Evolutionary conservation across 2,888 invertebrate genomes (phyloP).

Genomic region (Machimus rusticus): DNA sequence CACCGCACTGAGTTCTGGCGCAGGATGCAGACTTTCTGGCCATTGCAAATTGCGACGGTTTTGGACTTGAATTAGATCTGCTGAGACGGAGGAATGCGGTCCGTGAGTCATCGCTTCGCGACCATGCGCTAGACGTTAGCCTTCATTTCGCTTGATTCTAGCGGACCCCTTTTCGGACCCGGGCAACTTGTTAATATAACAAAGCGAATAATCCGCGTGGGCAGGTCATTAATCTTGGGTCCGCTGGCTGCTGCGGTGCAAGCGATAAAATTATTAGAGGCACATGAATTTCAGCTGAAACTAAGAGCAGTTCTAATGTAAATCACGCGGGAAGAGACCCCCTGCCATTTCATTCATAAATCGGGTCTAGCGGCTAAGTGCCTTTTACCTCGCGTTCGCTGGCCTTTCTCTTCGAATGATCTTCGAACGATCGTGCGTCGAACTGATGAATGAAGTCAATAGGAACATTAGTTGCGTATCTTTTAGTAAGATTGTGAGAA

Average conservation of each 20-base stretch:
- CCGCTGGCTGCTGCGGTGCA: not conserved
- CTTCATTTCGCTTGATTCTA: not conserved
- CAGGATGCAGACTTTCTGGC: not conserved
- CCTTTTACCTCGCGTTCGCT: not conserved
- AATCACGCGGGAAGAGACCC: constrained; percentile 10
- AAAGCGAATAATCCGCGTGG: constrained; percentile 34
- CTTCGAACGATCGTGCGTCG: not conserved
- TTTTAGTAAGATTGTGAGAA: not conserved
- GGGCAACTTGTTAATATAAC: constrained; percentile 22
- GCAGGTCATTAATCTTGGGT: constrained; percentile 32
- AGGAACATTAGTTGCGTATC: not conserved
- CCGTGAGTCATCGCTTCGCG: not conserved
- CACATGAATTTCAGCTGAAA: not conserved
- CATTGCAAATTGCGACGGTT: constrained; percentile 4
- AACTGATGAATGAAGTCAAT: not conserved
- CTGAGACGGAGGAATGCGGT: constrained; percentile 21
- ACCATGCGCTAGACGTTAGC: constrained; percentile 26
- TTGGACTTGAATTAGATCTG: constrained; percentile 32
- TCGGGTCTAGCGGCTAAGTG: not conserved
- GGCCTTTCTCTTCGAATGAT: not conserved
- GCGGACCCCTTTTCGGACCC: constrained; percentile 4
- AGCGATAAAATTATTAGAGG: constrained; percentile 23
- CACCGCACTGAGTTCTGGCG: not conserved
- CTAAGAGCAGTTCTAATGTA: not conserved
- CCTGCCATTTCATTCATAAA: constrained; percentile 29